These are phyloP conservation scores for Drosophila burlai DNA, from an alignment of 1,140 invertebrate genomes.

Conservation along the genomic window DNA sequence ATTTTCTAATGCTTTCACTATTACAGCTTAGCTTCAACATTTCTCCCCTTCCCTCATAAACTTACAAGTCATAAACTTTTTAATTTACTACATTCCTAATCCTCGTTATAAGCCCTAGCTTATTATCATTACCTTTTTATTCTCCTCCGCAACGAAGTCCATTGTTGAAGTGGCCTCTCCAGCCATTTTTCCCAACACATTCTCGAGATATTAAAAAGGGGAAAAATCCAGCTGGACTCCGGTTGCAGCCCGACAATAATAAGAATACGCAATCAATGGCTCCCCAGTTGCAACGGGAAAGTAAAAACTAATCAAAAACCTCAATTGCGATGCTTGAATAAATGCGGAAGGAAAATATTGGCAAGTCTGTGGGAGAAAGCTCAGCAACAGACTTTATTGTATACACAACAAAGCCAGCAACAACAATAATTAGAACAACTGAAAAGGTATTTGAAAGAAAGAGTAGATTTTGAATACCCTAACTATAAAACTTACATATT, in stretches of 20 bases:
- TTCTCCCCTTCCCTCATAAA: background rate
- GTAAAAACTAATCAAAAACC: conserved; percentile 71
- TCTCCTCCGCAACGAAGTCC: background rate
- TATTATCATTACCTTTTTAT: conserved; percentile 23
- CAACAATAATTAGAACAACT: conserved; percentile 50
- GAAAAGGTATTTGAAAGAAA: background rate
- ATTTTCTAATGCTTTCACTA: background rate
- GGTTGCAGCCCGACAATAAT: conserved; percentile 20
- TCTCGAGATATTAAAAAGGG: conserved; percentile 31
- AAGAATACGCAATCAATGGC: conserved; percentile 53
- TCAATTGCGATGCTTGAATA: conserved; percentile 64
- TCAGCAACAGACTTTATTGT: conserved; percentile 43
- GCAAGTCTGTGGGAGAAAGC: conserved; percentile 55
- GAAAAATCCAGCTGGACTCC: conserved; percentile 15
- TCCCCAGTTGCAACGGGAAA: conserved; percentile 37
- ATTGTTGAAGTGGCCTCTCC: conserved; percentile 7
- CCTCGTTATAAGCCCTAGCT: background rate
- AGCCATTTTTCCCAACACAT: conserved; percentile 11
- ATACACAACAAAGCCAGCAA: conserved; percentile 32
- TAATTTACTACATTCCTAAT: background rate
- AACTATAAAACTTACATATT: background rate
- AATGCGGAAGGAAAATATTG: conserved; percentile 53
- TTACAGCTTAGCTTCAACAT: background rate
- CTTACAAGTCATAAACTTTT: background rate
- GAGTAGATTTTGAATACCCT: conserved; percentile 25